Percentiles rank a stretch among this genome's conserved stretches.
These are phyloP conservation scores for Myopa tessellatipennis DNA, from an alignment of 2,888 invertebrate genomes.

Conservation along the genomic window DNA sequence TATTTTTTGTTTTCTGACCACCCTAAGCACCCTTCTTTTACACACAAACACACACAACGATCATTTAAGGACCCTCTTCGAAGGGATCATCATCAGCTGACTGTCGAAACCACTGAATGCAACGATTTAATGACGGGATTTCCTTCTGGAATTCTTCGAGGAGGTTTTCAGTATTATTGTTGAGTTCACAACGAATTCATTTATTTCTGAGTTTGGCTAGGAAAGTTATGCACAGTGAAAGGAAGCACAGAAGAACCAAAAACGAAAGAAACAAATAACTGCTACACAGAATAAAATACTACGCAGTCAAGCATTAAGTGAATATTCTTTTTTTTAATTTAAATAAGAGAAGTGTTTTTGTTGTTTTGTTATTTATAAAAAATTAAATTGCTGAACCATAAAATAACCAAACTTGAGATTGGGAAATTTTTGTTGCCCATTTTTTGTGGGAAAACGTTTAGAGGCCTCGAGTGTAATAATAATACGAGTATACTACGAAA, in stretches of 20 bases:
- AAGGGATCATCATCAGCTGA: conserved; percentile 19
- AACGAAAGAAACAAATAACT: conserved; percentile 7
- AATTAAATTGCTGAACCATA: conserved; percentile 6
- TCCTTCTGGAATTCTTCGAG: not conserved
- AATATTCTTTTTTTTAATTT: not conserved
- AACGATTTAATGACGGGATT: not conserved
- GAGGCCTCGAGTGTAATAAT: not conserved
- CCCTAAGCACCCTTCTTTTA: not conserved
- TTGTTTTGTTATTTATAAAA: not conserved
- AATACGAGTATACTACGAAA: not conserved
- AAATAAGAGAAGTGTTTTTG: conserved; percentile 6
- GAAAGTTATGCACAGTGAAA: too few relatives aligned
- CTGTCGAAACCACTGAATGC: conserved; percentile 19
- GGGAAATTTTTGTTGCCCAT: not conserved
- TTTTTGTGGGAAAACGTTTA: not conserved
- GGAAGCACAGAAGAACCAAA: not conserved
- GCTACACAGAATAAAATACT: not conserved
- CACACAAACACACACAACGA: not conserved
- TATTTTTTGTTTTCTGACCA: not conserved
- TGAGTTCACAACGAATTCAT: conserved; percentile 14
- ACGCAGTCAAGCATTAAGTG: conserved; percentile 13
- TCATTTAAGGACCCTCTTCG: too few relatives aligned
- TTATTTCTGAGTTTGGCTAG: not conserved
- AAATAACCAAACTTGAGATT: not conserved
- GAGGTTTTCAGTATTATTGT: not conserved